phyloP scores from a whole-genome alignment of 2,888 invertebrate genomes.

The Minunthozetes semirufus region DNA sequence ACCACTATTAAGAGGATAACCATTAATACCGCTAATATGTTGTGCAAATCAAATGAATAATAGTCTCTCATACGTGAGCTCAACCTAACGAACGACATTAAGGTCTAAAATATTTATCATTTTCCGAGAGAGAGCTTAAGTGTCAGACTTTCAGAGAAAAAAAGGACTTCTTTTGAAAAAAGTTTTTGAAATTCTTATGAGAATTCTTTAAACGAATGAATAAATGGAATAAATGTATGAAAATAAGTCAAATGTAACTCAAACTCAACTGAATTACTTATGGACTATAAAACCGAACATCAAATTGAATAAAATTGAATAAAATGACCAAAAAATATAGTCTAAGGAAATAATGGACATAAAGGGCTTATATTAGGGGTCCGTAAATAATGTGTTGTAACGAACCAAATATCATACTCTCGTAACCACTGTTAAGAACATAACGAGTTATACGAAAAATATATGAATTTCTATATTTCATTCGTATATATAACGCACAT shows the following conservation, averaged over 20 bases:
- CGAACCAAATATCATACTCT: not conserved
- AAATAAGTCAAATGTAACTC: constrained; percentile 1
- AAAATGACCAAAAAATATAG: not conserved
- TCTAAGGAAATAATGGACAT: not conserved
- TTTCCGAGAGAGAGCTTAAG: not conserved
- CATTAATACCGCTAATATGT: too few species aligned
- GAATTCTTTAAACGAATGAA: not conserved
- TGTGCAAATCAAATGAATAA: not conserved
- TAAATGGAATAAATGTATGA: not conserved
- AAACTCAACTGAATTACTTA: constrained; percentile 3
- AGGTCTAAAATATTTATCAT: not conserved
- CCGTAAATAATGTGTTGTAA: too few species aligned
- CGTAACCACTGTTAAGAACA: not conserved
- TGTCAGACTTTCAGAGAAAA: not conserved
- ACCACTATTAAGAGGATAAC: not conserved
- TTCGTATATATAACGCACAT: not conserved
- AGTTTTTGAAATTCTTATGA: not conserved
- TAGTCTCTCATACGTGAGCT: not conserved
- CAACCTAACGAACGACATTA: not conserved
- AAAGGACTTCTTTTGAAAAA: not conserved
- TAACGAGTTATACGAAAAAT: not conserved
- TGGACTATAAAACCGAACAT: not conserved
- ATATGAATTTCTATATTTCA: constrained; percentile 3
- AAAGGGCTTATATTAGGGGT: not conserved
- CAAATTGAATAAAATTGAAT: too few species aligned